Evolutionary conservation across 2,888 invertebrate species (phyloP).

Genomic region (Sicus ferrugineus): DNA sequence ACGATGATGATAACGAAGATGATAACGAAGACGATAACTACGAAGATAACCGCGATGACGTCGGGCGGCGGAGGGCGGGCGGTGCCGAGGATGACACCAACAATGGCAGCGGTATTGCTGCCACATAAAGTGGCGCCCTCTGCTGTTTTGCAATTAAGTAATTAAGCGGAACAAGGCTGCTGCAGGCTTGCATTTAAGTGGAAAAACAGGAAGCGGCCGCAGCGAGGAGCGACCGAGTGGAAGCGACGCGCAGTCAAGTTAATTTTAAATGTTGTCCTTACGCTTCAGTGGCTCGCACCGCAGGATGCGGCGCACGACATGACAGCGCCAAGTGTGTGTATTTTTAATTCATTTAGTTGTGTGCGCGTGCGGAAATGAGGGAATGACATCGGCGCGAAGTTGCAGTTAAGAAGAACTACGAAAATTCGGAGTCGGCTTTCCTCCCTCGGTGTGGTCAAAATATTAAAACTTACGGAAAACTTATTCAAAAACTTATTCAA

Average conservation of each 20-base stretch:
- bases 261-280: conserved; percentile 25
- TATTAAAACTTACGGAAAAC: too few species aligned
- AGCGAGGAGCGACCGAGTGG: neutral
- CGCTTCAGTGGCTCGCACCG: conserved; percentile 3
- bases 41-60: too few species aligned
- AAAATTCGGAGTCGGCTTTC: too few species aligned
- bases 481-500: too few species aligned
- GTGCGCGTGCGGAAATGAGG: neutral
- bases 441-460: too few species aligned
- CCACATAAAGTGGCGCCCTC: conserved; percentile 18
- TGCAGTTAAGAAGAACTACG: too few species aligned
- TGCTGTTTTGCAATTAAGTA: conserved; percentile 31
- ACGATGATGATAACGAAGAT: neutral
- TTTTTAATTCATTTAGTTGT: neutral
- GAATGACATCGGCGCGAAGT: too few species aligned
- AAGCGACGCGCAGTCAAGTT: conserved; percentile 4
- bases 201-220: conserved; percentile 26
- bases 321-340: neutral
- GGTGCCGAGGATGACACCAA: too few species aligned
- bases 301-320: neutral
- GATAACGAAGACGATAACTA: neutral
- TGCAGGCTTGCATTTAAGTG: conserved; percentile 19
- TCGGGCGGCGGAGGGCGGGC: too few species aligned
- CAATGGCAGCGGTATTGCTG: neutral
- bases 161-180: conserved; percentile 20